Evolutionary conservation across 1,140 invertebrate genomes (phyloP).

Genomic region (Temnothorax longispinosus): DNA sequence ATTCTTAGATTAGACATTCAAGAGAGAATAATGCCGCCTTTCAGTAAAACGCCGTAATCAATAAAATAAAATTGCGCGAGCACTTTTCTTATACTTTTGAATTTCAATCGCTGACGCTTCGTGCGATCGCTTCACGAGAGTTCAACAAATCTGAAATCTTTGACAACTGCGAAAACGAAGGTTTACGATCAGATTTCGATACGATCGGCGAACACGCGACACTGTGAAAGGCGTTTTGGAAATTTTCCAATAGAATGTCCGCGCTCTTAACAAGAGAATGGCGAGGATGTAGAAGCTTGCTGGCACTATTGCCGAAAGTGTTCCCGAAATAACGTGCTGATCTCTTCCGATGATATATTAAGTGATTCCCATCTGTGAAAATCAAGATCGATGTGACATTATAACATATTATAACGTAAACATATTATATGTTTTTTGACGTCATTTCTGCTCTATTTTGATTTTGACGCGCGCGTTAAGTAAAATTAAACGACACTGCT

Average conservation of each 20-base stretch:
- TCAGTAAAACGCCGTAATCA: background rate
- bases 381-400: slow-evolving; percentile 3
- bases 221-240: slow-evolving; percentile 55
- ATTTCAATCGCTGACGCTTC: background rate
- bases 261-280: background rate
- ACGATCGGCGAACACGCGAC: background rate
- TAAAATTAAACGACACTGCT: background rate
- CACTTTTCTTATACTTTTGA: slow-evolving; percentile 1
- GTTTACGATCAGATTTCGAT: slow-evolving; percentile 29
- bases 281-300: slow-evolving; percentile 6
- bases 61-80: background rate
- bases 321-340: slow-evolving; percentile 31
- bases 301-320: slow-evolving; percentile 27
- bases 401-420: background rate
- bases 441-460: slow-evolving; percentile 3
- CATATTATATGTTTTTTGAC: background rate
- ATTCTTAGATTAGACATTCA: background rate
- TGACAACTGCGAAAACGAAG: background rate
- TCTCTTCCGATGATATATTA: slow-evolving; percentile 21
- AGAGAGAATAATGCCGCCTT: background rate
- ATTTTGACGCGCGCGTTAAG: background rate
- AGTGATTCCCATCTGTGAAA: slow-evolving; percentile 6
- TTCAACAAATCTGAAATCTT: background rate
- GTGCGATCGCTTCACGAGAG: background rate
- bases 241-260: slow-evolving; percentile 40